Evolutionary conservation across 2,797 vertebrate genomes (phyloP).

Genomic region (Rhinogobio ventralis): DNA sequence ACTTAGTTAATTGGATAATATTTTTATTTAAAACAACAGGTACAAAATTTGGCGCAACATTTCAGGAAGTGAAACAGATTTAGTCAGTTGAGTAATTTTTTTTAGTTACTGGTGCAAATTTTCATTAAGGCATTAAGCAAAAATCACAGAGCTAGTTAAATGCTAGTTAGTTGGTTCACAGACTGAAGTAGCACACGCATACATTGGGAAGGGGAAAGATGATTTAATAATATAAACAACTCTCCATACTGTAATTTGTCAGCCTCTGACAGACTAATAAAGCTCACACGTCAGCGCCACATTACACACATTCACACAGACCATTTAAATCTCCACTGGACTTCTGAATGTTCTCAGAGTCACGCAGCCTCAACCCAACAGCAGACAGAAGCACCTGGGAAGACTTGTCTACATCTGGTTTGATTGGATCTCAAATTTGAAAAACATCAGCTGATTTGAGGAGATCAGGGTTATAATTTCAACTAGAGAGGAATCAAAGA

Average conservation of each 20-base stretch:
- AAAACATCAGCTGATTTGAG: background rate
- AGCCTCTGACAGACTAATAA: slow-evolving; percentile 74
- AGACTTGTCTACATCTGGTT: background rate
- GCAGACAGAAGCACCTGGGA: background rate
- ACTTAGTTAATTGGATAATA: background rate
- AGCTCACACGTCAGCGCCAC: slow-evolving; percentile 72
- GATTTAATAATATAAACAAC: slow-evolving; percentile 50
- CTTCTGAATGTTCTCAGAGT: slow-evolving; percentile 33
- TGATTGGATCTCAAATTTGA: background rate
- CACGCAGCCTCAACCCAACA: slow-evolving; percentile 2
- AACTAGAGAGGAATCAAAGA: background rate
- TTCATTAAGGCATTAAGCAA: background rate
- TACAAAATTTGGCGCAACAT: background rate
- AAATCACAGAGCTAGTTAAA: background rate
- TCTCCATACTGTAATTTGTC: slow-evolving; percentile 62
- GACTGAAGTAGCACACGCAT: slow-evolving; percentile 6
- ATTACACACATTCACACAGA: slow-evolving; percentile 73
- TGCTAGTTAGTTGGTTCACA: background rate
- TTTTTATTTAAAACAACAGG: no score
- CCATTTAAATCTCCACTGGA: slow-evolving; percentile 71
- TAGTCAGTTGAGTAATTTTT: no score
- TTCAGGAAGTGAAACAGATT: background rate
- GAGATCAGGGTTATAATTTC: background rate
- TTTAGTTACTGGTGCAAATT: background rate
- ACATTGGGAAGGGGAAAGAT: background rate